These are phyloP conservation scores for Proteles cristata DNA, from an alignment of 2,113 vertebrate genomes.

Conservation along the genomic window DNA sequence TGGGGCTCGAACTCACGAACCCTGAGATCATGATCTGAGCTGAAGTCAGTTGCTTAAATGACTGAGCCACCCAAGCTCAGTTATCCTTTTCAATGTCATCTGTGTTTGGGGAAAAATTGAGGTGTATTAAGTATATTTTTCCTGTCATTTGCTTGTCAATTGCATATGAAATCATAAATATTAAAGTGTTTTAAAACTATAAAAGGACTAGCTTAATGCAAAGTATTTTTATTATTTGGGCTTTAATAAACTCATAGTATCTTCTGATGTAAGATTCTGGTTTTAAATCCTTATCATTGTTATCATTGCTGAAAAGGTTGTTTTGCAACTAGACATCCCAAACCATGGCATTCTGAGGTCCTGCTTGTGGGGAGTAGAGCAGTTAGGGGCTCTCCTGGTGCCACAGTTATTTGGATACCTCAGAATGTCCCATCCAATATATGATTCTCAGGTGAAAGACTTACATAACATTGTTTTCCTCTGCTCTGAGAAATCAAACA, in stretches of 20 bases:
- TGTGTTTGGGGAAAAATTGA: neutral
- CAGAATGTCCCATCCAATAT: neutral
- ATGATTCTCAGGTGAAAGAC: conserved; percentile 53
- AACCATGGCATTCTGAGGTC: neutral
- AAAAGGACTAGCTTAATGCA: neutral
- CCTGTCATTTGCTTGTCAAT: conserved; percentile 1
- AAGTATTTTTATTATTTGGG: conserved; percentile 10
- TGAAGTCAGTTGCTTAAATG: too few species aligned
- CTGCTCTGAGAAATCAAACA: neutral
- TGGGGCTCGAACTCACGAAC: too few species aligned
- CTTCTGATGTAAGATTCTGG: conserved; percentile 5
- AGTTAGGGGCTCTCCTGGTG: neutral
- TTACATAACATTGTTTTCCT: neutral
- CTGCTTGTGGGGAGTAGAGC: neutral
- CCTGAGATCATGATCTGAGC: too few species aligned
- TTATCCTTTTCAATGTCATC: neutral
- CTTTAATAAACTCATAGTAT: neutral
- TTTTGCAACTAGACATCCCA: neutral
- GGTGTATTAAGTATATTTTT: neutral
- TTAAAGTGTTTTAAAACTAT: neutral
- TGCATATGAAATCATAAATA: neutral
- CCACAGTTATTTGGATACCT: neutral
- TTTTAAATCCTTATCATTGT: conserved; percentile 15
- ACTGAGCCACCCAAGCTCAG: too few species aligned
- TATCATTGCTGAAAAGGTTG: neutral